Evolutionary conservation across 1,140 invertebrate genomes (phyloP), one percentile per base, ranked within the genome.

Genomic region (Bombus sibiricus): DNA sequence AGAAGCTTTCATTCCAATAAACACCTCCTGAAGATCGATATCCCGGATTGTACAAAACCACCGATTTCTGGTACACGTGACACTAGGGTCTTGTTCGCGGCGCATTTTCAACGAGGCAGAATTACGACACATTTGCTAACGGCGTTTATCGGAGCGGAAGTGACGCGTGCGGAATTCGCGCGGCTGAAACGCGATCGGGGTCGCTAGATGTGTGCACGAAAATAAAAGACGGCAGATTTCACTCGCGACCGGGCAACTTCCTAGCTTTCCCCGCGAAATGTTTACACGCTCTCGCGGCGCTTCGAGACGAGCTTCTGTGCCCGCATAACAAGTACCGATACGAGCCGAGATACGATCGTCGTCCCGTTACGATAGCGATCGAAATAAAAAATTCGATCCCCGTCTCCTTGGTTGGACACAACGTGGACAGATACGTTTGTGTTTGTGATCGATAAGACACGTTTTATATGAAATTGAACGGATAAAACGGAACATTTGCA

Each of bases 161-260:
- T 88, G 79, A 74, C 47, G 76, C 66, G 62, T 53, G 53, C 71
- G 75, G 87, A 89, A 88, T 88, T 89, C 74, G 59, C 66, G 78
- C 37, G 64, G 64, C 77, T 80, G 87, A 79, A 88, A 85, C 87
- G 74, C 71, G 80, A 89, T 89, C 72, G 87, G 74, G 87, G 88
- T 86, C 87, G 85, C 69, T 89, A 78, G 80, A 83, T 89, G 81
- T 79, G 78, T 86, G 59, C 75, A 89, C 81, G 57, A 89, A 89
- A 89, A 89, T 89, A 89, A 89, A 89, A 87, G 81, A 89, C 73
- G 59, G 25, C 71, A 83, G 88, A 89, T 89, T 89, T 89, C 81
- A 89, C 85, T 89, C 74, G 72, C 76, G 47, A n/a, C 66, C 74
- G 37, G 69, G 64, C 59, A 59, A 86, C 76, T 89, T 89, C 87